Percentiles rank a stretch among this genome's conserved stretches.
phyloP scores from a whole-genome alignment of 2,113 vertebrate genomes.

The Trematocara unimaculatum region DNA sequence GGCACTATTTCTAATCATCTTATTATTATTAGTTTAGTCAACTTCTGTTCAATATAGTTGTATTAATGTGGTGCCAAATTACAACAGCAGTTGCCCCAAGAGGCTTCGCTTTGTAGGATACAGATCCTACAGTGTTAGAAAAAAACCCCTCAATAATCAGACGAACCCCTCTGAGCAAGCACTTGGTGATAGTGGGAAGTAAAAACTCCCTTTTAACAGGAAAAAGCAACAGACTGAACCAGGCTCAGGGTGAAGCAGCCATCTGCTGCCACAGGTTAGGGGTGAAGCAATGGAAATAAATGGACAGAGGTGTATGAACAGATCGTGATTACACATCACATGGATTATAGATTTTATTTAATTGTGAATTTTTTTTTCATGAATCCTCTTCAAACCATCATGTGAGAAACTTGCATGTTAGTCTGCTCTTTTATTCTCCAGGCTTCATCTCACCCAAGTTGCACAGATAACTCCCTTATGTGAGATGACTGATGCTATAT shows the following conservation, averaged over 20 bases:
- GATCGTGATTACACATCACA: background rate
- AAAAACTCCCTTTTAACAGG: background rate
- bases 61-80: accelerated
- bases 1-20: accelerated
- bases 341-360: background rate
- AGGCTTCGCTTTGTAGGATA: accelerated
- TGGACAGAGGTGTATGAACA: background rate
- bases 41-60: no score
- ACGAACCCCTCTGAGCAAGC: background rate
- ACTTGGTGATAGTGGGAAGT: background rate
- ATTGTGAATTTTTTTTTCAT: background rate
- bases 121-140: background rate
- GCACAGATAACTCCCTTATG: background rate
- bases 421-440: accelerated
- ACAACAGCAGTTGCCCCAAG: background rate
- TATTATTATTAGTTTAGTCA: no score
- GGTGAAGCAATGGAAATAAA: background rate
- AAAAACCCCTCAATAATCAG: accelerated
- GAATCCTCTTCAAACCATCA: background rate
- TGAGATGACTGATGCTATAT: background rate
- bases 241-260: background rate
- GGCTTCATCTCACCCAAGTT: accelerated
- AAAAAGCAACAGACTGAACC: background rate
- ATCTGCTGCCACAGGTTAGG: background rate
- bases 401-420: background rate